Evolutionary conservation across 2,797 vertebrate species (phyloP), one percentile per base, ranked within the genome.

Genomic region (Sebastes kiyomatsui): DNA sequence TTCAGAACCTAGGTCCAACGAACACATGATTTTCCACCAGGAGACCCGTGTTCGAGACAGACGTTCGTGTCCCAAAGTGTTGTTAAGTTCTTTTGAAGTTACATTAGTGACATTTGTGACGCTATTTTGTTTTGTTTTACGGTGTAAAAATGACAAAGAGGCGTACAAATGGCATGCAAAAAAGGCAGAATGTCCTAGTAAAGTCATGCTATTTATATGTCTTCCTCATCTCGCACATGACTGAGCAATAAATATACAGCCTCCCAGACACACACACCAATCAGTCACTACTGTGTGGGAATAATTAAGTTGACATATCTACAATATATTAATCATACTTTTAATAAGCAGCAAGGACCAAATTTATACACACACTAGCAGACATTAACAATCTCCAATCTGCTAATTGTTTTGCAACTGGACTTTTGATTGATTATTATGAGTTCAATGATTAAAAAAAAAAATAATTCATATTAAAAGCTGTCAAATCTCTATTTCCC

Each of bases 261-360:
- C 7, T 10, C 14, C 35, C 6, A 38, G 16, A 46, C 22, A 67
- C 30, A 38, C 61, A 67, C 38, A 79, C 16, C 23, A 54, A 71
- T 58, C 33, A 80, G n/a, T 67, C 71, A 46, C 38, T 14, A 14
- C 46, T 64, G 49, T 35, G 28, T 18, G 5, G 62, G 35, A 68
- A 82, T 72, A 60, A 79, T 72, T 71, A 77, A 70, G 14, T 38
- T 28, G 58, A 68, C 49, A 71, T 68, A 79, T 67, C 70, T 81
- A 16, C 23, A 67, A 59, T 62, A 70, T 75, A 82, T 74, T 82
- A 82, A 85, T 78, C 27, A 58, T 60, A 25, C 59, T 76, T 90
- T 76, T 67, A 81, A 82, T 75, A 84, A 77, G 6, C 25, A 25
- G 55, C 27, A 28, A 56, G 12, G 12, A 52, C 20, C 20, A 46